Conservation (phyloP, 2,888 invertebrate genomes). For the Meghimatium bilineatum region DNA sequence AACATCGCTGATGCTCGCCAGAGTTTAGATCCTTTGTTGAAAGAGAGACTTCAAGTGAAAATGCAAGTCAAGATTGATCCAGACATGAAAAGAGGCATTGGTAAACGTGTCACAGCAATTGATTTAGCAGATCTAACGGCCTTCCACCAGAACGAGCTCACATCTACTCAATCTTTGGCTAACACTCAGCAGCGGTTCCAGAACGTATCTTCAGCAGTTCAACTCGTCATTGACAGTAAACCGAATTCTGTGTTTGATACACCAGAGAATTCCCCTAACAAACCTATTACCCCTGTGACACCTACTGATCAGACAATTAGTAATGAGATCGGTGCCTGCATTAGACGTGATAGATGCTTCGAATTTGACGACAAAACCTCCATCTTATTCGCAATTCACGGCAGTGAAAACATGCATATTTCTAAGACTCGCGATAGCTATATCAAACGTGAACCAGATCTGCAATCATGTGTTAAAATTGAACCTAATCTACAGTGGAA, state of each 20-base stretch:
- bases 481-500: conserved; percentile 12
- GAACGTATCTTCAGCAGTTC: background rate
- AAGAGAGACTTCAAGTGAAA: conserved; percentile 32
- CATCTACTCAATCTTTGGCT: conserved; percentile 6
- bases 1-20: conserved; percentile 30
- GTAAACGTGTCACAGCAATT: conserved; percentile 40
- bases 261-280: conserved; percentile 40
- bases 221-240: conserved; percentile 26
- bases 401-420: conserved; percentile 21
- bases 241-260: conserved; percentile 45
- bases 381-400: background rate
- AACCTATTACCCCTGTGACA: conserved; percentile 36
- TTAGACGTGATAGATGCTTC: conserved; percentile 27
- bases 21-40: conserved; percentile 28
- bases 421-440: background rate
- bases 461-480: background rate
- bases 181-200: conserved; percentile 12
- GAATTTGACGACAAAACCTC: conserved; percentile 17
- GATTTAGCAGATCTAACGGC: conserved; percentile 42
- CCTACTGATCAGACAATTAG: conserved; percentile 17
- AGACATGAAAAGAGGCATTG: conserved; percentile 38
- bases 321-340: background rate
- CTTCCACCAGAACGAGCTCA: conserved; percentile 2
- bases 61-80: conserved; percentile 47
- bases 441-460: conserved; percentile 10